phyloP scores from a whole-genome alignment of 2,888 invertebrate species.

The Thalpophila matura region DNA sequence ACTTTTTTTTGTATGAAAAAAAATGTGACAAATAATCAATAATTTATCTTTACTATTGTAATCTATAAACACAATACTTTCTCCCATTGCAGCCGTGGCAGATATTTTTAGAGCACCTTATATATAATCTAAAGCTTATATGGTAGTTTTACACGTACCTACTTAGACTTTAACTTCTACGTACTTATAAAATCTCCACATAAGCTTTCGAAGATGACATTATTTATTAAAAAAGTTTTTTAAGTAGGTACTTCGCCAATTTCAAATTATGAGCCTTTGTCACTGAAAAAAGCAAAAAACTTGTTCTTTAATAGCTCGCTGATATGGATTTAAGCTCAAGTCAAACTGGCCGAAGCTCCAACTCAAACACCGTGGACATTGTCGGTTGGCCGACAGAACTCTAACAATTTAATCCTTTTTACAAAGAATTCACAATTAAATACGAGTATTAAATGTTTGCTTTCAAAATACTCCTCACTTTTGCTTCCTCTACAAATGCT shows the following conservation, averaged over 20 bases:
- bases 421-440: slow-evolving; percentile 57
- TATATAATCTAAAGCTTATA: too few species aligned
- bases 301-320: slow-evolving; percentile 33
- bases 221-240: slow-evolving; percentile 45
- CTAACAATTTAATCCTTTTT: slow-evolving; percentile 59
- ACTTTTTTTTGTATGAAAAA: too few species aligned
- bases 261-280: slow-evolving; percentile 44
- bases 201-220: background rate
- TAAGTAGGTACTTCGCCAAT: slow-evolving; percentile 28
- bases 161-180: too few species aligned
- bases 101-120: too few species aligned
- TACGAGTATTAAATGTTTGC: slow-evolving; percentile 39
- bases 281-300: slow-evolving; percentile 41
- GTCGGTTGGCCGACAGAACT: slow-evolving; percentile 37
- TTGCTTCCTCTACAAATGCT: background rate
- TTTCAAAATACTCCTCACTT: slow-evolving; percentile 16
- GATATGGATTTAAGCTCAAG: slow-evolving; percentile 63
- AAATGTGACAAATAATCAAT: too few species aligned
- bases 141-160: too few species aligned
- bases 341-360: slow-evolving; percentile 69
- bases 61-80: too few species aligned
- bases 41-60: too few species aligned
- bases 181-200: background rate
- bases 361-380: slow-evolving; percentile 69
- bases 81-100: too few species aligned